Base-by-base conservation (phyloP, 2,797 vertebrate species). In the Octomys mimax region DNA sequence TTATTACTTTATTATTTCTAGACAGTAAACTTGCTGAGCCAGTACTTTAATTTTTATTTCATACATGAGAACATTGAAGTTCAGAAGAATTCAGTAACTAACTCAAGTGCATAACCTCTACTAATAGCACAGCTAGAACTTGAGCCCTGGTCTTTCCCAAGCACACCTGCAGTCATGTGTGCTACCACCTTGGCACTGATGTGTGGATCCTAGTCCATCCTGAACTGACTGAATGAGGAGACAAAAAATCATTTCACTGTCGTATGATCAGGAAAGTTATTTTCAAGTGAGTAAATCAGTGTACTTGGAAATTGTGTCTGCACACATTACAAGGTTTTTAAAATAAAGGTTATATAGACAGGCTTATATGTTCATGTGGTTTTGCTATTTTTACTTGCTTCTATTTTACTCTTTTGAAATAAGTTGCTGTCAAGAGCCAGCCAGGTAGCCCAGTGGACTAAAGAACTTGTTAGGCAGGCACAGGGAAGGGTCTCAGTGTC, bases 301-400 rank as follows among this genome's bases (percentile, higher is more conserved):
- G 4, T 75, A 64, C 39, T 84, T 93, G 49, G 14, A 70, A 87
- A 87, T 59, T 91, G 5, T 78, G 59, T 36, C 82, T 86, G 82
- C 8, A 62, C 1, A 36, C 39, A 42, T 62, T 36, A 86, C 28
- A 13, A 1, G 26, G 70, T 91, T 93, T 75, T 82, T 77, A 19
- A 36, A 77, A 33, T n/a, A 79, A 79, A 83, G 6, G 8, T 95
- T 6, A 18, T 33, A 91, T 19, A 80, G 2, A 57, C 2, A 85
- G 8, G 39, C 16, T 89, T 81, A 39, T 3, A 81, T 91, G 94
- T 94, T 39, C 39, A 42, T 91, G 28, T 46, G 11, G 57, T 78
- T 93, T 79, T 85, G 10, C 31, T 88, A 0, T 93, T 92, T 66
- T 16, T 5, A 95, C 79, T 12, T 73, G 82, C 89, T 92, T 96